phyloP scores from a whole-genome alignment of 2,888 invertebrate species.

The Sacculina carcini region DNA sequence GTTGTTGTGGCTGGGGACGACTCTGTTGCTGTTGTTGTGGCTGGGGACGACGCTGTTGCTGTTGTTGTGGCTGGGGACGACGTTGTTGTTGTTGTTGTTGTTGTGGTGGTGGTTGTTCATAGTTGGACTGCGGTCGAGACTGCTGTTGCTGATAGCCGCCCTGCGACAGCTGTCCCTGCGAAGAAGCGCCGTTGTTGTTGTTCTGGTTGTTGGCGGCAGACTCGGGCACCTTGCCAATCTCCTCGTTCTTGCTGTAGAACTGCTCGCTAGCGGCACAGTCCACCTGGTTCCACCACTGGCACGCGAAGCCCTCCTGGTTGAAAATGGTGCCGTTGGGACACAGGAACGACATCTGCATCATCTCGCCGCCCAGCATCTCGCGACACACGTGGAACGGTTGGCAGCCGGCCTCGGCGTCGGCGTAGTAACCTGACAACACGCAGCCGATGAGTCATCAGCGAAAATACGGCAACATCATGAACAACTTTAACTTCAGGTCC shows the following conservation, averaged over 20 bases:
- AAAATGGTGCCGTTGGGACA: conserved; percentile 40
- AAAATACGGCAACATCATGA: too few relatives aligned
- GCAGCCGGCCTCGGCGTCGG: conserved; percentile 34
- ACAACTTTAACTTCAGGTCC: too few relatives aligned
- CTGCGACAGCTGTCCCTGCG: too few relatives aligned
- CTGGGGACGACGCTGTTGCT: too few relatives aligned
- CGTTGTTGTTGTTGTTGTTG: too few relatives aligned
- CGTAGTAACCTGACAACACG: conserved; percentile 21
- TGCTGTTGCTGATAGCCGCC: too few relatives aligned
- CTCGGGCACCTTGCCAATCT: conserved; percentile 18
- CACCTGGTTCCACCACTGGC: conserved; percentile 42
- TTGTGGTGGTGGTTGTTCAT: too few relatives aligned
- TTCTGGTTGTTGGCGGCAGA: background rate
- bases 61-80: too few relatives aligned
- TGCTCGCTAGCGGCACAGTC: conserved; percentile 27
- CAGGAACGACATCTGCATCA: conserved; percentile 31
- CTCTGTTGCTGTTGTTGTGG: too few relatives aligned
- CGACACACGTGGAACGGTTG: conserved; percentile 39
- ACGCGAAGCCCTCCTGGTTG: conserved; percentile 35
- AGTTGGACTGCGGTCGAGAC: too few relatives aligned
- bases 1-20: too few relatives aligned
- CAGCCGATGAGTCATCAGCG: too few relatives aligned
- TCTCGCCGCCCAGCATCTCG: conserved; percentile 20
- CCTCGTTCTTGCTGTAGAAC: conserved; percentile 22
- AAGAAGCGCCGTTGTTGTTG: background rate